Conservation (phyloP, 2,888 invertebrate genomes). For the Bembecia ichneumoniformis region DNA sequence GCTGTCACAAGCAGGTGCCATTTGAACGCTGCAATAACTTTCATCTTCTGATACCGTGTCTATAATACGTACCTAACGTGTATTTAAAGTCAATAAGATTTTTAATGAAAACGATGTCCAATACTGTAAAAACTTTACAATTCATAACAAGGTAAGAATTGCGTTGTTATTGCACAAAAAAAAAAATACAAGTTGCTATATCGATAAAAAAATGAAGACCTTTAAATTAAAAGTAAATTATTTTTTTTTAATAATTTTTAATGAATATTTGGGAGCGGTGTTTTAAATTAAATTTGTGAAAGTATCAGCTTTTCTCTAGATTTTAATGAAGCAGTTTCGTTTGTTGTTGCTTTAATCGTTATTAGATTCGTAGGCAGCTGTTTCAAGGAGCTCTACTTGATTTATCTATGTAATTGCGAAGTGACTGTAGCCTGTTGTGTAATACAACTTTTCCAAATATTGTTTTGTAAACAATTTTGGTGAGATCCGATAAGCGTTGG, state of each 20-base stretch:
- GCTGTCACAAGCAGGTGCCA: slow-evolving; percentile 11
- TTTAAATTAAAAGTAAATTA: no score
- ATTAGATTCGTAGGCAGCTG: background rate
- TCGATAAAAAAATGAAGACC: no score
- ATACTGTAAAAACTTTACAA: background rate
- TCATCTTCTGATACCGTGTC: slow-evolving; percentile 9
- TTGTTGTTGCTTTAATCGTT: background rate
- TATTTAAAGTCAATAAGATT: background rate
- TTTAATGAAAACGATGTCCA: slow-evolving; percentile 2
- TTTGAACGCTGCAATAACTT: slow-evolving; percentile 11
- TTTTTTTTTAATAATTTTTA: background rate
- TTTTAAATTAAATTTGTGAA: background rate
- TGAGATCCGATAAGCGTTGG: background rate
- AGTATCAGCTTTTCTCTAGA: background rate
- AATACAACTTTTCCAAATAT: no score
- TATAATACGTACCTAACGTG: no score
- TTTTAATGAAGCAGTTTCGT: background rate
- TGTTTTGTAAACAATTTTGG: no score
- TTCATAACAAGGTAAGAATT: no score
- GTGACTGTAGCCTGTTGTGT: background rate
- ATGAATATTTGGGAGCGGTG: background rate
- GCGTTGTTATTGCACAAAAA: no score
- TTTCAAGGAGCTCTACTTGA: background rate
- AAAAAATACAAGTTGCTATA: no score
- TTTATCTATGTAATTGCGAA: background rate